Evolutionary conservation across 2,888 invertebrate species (phyloP).

Genomic region (Thalpophila matura): DNA sequence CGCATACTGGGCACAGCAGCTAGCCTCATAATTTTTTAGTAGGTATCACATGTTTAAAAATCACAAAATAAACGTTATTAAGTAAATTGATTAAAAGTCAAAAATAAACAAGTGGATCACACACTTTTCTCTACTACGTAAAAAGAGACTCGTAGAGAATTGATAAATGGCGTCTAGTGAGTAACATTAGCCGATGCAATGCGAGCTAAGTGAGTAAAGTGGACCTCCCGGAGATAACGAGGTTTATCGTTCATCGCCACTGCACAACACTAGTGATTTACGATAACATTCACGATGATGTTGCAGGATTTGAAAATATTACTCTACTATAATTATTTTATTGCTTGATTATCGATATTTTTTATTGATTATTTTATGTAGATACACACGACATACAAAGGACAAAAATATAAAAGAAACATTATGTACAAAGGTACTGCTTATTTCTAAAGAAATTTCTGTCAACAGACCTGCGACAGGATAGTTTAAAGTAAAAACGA

Average conservation of each 20-base stretch:
- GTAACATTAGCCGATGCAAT: constrained; percentile 23
- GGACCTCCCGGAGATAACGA: constrained; percentile 51
- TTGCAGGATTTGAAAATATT: neutral
- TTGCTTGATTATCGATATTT: neutral
- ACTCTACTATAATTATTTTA: neutral
- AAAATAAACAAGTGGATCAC: neutral
- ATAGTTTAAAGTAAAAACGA: no score
- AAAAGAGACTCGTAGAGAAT: neutral
- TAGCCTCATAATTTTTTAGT: no score
- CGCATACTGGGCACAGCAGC: no score
- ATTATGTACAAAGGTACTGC: no score
- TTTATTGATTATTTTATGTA: neutral
- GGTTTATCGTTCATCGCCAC: constrained; percentile 32
- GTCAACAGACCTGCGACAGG: no score
- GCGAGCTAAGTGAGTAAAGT: constrained; percentile 27
- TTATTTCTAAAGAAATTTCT: no score
- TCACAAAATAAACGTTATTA: no score
- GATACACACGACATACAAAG: no score
- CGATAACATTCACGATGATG: neutral
- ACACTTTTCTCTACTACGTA: neutral
- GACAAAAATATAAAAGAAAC: no score
- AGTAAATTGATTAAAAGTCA: neutral
- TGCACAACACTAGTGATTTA: constrained; percentile 13
- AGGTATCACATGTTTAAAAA: no score
- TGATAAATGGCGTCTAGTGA: constrained; percentile 28